A percentile compares a stretch with the other conserved stretches of the same genome.
phyloP scores from a whole-genome alignment of 1,140 invertebrate species.

The Wiebesia pumilae region DNA sequence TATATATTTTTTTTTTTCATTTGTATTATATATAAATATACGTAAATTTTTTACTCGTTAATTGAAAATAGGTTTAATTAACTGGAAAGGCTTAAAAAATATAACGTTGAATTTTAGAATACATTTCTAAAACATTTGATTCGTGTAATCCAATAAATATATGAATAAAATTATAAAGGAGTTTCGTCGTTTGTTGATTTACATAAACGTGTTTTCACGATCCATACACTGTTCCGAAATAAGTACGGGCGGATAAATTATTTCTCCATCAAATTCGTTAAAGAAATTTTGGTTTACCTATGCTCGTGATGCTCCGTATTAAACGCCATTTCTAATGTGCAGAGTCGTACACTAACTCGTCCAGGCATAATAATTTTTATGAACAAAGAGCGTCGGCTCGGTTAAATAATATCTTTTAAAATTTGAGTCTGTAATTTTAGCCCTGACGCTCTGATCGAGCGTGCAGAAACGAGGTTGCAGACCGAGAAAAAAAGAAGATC shows the following conservation, averaged over 20 bases:
- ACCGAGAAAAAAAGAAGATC: too few species aligned
- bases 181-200: neutral
- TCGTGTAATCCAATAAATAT: neutral
- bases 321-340: neutral
- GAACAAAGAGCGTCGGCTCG: neutral
- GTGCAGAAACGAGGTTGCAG: conserved; percentile 35
- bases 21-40: too few species aligned
- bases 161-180: neutral
- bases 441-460: conserved; percentile 14
- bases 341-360: neutral
- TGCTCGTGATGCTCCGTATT: too few species aligned
- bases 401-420: conserved; percentile 18
- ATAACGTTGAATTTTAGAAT: neutral
- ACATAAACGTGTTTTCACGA: neutral
- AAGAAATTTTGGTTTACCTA: neutral
- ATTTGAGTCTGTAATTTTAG: conserved; percentile 7
- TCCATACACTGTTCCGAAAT: neutral
- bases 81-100: too few species aligned
- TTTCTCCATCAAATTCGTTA: neutral
- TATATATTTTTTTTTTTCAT: neutral
- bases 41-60: too few species aligned
- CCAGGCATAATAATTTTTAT: neutral
- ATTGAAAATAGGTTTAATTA: too few species aligned
- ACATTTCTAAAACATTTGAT: neutral
- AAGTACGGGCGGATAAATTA: neutral